Evolutionary conservation across 2,888 invertebrate genomes (phyloP).

Genomic region (Chorisops tibialis): DNA sequence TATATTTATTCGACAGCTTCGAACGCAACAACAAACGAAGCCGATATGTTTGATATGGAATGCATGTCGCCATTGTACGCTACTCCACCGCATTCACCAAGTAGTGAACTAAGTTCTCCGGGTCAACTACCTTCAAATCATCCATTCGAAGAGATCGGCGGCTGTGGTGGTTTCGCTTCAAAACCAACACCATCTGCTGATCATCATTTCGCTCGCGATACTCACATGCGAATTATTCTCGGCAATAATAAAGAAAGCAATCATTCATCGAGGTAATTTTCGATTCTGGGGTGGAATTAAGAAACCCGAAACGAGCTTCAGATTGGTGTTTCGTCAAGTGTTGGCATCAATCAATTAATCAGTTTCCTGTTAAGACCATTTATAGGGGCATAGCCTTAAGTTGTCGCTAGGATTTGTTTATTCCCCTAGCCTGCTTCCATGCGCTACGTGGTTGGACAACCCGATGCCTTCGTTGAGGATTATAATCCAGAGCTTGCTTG

Average conservation of each 20-base stretch:
- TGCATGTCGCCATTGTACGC: conserved; percentile 70
- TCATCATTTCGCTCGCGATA: conserved; percentile 83
- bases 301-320: no score
- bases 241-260: conserved; percentile 57
- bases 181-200: conserved; percentile 53
- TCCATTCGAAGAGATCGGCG: conserved; percentile 49
- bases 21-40: conserved; percentile 46
- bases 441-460: no score
- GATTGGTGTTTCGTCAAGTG: no score
- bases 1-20: conserved; percentile 19
- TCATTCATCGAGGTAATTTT: conserved; percentile 46
- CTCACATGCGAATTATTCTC: conserved; percentile 86
- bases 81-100: conserved; percentile 74
- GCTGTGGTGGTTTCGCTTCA: conserved; percentile 28
- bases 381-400: no score
- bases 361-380: no score
- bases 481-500: no score
- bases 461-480: no score
- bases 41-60: conserved; percentile 52
- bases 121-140: conserved; percentile 49
- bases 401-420: no score
- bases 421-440: no score
- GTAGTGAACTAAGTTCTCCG: conserved; percentile 61
- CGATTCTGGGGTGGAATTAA: no score
- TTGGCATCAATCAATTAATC: no score